Evolutionary conservation across 2,797 vertebrate genomes (phyloP).

Genomic region (Mionectes olivaceus): DNA sequence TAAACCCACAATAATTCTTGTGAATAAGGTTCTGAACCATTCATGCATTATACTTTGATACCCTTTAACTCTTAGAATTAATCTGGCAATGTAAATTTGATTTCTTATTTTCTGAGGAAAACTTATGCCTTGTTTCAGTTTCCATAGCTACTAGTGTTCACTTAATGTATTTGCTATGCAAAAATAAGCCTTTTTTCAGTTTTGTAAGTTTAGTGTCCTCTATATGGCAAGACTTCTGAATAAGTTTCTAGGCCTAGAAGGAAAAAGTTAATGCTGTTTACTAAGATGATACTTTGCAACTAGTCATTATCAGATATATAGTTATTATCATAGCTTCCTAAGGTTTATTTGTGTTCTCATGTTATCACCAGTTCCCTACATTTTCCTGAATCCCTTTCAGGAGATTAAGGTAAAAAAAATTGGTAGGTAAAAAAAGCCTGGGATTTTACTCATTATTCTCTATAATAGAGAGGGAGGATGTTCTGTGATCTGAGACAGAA

Average conservation of each 20-base stretch:
- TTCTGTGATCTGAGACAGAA: neutral
- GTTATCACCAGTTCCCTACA: neutral
- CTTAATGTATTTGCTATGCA: neutral
- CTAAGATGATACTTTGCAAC: neutral
- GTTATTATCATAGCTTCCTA: neutral
- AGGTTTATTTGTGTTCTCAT: neutral
- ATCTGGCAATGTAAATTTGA: neutral
- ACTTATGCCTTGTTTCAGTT: neutral
- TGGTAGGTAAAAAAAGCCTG: neutral
- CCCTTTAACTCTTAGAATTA: neutral
- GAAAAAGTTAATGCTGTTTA: neutral
- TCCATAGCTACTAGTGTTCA: conserved; percentile 14
- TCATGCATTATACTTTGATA: neutral
- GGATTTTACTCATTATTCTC: neutral
- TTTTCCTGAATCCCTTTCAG: neutral
- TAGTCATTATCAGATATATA: neutral
- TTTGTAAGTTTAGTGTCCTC: neutral
- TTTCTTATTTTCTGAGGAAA: neutral
- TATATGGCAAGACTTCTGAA: neutral
- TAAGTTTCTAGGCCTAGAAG: neutral
- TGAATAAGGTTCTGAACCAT: neutral
- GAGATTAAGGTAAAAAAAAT: neutral
- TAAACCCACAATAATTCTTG: neutral
- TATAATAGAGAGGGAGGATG: neutral
- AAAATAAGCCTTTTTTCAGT: neutral